Evolutionary conservation across 2,888 invertebrate genomes (phyloP).

Genomic region (Pseudanteris insignis): DNA sequence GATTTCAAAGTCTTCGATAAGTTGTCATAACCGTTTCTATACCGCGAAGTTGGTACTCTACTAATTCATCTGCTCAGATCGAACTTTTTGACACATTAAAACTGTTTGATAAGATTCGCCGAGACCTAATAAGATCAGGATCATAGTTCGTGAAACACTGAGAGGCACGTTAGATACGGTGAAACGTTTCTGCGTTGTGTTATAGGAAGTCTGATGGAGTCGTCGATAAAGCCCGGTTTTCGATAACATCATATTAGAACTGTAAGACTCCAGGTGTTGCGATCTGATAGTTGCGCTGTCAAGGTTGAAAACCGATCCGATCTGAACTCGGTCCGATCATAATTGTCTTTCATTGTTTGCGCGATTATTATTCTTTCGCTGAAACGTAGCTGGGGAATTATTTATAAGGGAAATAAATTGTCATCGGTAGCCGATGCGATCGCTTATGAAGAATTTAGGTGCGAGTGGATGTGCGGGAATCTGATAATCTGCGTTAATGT

Average conservation of each 20-base stretch:
- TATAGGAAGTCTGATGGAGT: constrained; percentile 18
- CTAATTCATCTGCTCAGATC: too few relatives aligned
- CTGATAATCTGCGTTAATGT: constrained; percentile 26
- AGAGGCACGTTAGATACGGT: constrained; percentile 2
- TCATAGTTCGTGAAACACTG: not conserved
- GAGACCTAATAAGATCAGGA: not conserved
- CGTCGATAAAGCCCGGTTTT: constrained; percentile 7
- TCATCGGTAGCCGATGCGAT: constrained; percentile 26
- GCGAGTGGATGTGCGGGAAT: constrained; percentile 14
- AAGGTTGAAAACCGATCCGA: constrained; percentile 27
- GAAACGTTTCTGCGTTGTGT: constrained; percentile 6
- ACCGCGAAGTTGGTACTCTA: too few relatives aligned
- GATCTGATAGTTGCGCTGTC: constrained; percentile 27
- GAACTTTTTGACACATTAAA: too few relatives aligned
- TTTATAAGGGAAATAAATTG: constrained; percentile 33
- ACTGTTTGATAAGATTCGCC: too few relatives aligned
- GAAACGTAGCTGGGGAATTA: constrained; percentile 24
- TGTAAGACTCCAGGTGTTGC: constrained; percentile 31
- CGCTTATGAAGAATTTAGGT: constrained; percentile 35
- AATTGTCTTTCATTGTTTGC: constrained; percentile 35
- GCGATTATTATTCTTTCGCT: constrained; percentile 15
- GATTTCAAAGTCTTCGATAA: too few relatives aligned
- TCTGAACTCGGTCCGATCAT: constrained; percentile 20
- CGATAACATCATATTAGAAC: constrained; percentile 28
- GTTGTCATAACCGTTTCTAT: too few relatives aligned